Evolutionary conservation across 2,888 invertebrate species (phyloP), one percentile per base, ranked within the genome.

Genomic region (Ischnura elegans): DNA sequence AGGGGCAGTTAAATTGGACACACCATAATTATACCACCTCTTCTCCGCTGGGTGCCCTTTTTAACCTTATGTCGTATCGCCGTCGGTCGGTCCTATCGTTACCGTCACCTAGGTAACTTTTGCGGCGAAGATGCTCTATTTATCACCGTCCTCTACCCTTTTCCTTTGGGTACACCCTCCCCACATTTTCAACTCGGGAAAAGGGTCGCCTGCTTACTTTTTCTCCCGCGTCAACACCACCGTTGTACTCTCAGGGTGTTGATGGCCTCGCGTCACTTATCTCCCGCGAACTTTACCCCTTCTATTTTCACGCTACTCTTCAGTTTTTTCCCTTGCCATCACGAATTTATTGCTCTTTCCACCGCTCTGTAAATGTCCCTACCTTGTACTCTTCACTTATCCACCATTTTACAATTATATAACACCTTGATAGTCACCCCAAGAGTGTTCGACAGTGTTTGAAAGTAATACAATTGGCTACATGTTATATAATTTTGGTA

Each of bases 1-100:
- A 86, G 86, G 86, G 46, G 45, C 46, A 45, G 25, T 46, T 43
- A 45, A 46, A 86, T 86, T 86, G 86, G 86, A 86, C 86, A 86
- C 86, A 86, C 86, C 86, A 86, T 86, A 86, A 86, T 86, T 86
- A 86, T 86, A 21, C 46, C 86, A n/a, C 86, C 43, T 86, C 86
- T 43, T 43, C 86, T 86, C 86, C n/a, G 86, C n/a, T 46, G 86
- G 86, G 86, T n/a, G 86, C 46, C 86, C 86, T 86, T 86, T 86
- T 46, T 46, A n/a, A 46, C 46, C 86, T 21, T 86, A n/a, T 86
- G 86, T 46, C 21, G 51, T n/a, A n/a, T n/a, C n/a, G n/a, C n/a
- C n/a, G n/a, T n/a, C n/a, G n/a, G 86, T 86, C 45, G 46, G 45
- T 45, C 86, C 45, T 86, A 86, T 86, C 86, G n/a, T 86, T 25